These are phyloP conservation scores for Pitangus sulphuratus DNA, from an alignment of 2,797 vertebrate genomes.

Conservation along the genomic window DNA sequence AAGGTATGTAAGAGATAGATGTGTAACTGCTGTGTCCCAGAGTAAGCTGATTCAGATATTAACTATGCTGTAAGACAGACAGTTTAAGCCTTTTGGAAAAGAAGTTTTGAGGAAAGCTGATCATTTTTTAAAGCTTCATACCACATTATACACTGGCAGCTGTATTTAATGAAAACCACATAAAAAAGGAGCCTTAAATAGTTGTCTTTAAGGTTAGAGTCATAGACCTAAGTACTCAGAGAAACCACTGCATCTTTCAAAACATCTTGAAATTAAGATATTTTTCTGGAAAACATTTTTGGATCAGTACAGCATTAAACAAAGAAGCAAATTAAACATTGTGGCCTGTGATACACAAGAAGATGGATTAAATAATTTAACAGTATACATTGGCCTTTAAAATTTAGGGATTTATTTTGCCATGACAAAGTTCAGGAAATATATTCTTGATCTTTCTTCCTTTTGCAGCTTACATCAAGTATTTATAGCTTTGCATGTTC, in stretches of 20 bases:
- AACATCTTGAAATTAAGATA: not conserved
- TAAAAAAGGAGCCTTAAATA: not conserved
- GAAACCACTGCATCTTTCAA: not conserved
- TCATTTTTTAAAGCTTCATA: not conserved
- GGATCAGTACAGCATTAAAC: not conserved
- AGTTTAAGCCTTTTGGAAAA: not conserved
- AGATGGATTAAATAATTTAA: not conserved
- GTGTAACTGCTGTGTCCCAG: not conserved
- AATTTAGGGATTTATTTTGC: not conserved
- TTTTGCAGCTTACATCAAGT: conserved; percentile 89
- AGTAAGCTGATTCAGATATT: not conserved
- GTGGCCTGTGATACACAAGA: not conserved
- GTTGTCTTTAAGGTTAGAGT: not conserved
- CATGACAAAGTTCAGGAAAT: not conserved
- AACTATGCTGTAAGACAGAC: not conserved
- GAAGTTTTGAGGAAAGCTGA: not conserved
- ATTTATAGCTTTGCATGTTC: conserved; percentile 96
- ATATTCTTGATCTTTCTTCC: not conserved
- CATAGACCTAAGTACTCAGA: not conserved
- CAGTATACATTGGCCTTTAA: not conserved
- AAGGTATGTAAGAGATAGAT: not conserved
- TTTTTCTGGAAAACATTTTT: not conserved
- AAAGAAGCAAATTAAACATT: not conserved
- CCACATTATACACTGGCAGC: not conserved
- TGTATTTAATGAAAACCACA: not conserved